Percentiles rank a stretch among this genome's conserved stretches.
phyloP scores from a whole-genome alignment of 2,113 vertebrate species.

The Myanophis thanlyinensis region DNA sequence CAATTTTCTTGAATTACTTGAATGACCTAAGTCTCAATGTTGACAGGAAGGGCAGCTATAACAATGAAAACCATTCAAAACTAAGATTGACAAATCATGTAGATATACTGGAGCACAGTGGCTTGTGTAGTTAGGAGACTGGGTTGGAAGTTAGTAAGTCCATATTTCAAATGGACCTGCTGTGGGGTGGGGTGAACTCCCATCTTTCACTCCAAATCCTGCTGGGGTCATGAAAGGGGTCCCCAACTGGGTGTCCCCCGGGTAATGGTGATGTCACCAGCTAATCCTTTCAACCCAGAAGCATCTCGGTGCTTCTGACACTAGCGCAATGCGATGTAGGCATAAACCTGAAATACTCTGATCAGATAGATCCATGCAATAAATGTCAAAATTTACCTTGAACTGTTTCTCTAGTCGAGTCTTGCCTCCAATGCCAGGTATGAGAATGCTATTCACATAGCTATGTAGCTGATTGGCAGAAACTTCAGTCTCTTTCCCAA shows the following conservation, averaged over 20 bases:
- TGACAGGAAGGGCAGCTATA: not conserved
- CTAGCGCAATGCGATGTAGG: not conserved
- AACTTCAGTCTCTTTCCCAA: slow-evolving; percentile 90
- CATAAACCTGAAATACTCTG: not conserved
- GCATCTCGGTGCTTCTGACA: not conserved
- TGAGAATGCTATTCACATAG: slow-evolving; percentile 90
- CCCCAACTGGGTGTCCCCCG: not conserved
- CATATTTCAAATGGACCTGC: not conserved
- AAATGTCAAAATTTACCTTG: slow-evolving; percentile 73
- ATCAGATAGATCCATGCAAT: not conserved
- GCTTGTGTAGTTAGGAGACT: not conserved
- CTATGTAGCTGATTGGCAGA: slow-evolving; percentile 83
- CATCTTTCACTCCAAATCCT: not conserved
- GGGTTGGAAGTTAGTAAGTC: not conserved
- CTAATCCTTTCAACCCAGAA: not conserved
- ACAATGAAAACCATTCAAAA: not conserved
- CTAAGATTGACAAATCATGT: not conserved
- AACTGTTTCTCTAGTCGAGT: slow-evolving; percentile 90
- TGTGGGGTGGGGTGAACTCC: not conserved
- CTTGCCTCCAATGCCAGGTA: slow-evolving; percentile 80
- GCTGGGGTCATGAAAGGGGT: not conserved
- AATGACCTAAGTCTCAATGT: not conserved
- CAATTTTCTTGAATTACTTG: not conserved
- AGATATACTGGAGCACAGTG: not conserved
- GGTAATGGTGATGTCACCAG: not conserved